Evolutionary conservation across 1,140 invertebrate genomes (phyloP).

Genomic region (Drepana arcuata): DNA sequence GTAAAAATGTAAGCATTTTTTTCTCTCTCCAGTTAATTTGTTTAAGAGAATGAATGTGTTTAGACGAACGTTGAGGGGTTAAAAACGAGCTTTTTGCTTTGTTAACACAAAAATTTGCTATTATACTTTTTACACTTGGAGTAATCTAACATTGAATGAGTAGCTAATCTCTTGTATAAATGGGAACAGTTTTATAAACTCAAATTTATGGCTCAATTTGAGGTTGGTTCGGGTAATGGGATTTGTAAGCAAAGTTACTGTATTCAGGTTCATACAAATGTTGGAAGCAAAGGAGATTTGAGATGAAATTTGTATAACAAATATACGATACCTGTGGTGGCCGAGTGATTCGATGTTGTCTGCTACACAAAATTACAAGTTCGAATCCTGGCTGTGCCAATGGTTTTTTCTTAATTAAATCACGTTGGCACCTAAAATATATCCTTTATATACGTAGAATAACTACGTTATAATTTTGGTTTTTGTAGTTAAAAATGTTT

Average conservation of each 20-base stretch:
- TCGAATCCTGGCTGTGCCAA: too few relatives aligned
- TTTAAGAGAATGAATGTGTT: slow-evolving; percentile 30
- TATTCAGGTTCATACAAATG: too few relatives aligned
- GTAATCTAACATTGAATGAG: neutral
- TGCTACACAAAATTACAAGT: too few relatives aligned
- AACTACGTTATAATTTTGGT: too few relatives aligned
- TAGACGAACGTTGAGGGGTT: slow-evolving; percentile 21
- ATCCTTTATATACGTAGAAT: too few relatives aligned
- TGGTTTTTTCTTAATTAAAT: too few relatives aligned
- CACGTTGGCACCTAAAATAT: too few relatives aligned
- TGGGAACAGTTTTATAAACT: neutral
- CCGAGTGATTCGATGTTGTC: too few relatives aligned
- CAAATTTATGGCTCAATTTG: neutral
- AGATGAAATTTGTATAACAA: neutral
- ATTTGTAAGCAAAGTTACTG: too few relatives aligned
- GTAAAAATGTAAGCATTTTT: slow-evolving; percentile 29
- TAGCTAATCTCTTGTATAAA: slow-evolving; percentile 1
- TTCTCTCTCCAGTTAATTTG: slow-evolving; percentile 30
- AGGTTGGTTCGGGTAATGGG: too few relatives aligned
- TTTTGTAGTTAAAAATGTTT: too few relatives aligned
- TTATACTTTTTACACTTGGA: slow-evolving; percentile 5
- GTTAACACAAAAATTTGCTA: slow-evolving; percentile 17
- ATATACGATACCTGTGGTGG: slow-evolving; percentile 1
- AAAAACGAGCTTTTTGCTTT: slow-evolving; percentile 22
- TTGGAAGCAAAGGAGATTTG: too few relatives aligned